A percentile compares a stretch with the other conserved stretches of the same genome.
Evolutionary conservation across 2,113 vertebrate species (phyloP).

Genomic region (Agapornis roseicollis): DNA sequence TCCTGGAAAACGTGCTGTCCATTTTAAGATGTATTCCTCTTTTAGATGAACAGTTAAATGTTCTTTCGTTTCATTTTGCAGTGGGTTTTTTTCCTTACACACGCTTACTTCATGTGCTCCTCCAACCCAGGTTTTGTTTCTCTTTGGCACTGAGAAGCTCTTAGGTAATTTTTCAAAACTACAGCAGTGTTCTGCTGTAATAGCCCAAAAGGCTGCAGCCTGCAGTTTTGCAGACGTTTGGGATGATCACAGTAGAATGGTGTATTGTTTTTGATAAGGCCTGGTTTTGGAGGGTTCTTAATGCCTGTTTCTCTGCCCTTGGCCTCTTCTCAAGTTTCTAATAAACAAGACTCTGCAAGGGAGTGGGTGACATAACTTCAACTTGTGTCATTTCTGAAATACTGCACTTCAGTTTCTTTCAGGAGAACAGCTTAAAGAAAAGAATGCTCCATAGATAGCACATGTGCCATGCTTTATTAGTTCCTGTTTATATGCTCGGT

Average conservation of each 20-base stretch:
- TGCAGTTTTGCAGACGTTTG: conserved; percentile 41
- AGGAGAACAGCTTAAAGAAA: background rate
- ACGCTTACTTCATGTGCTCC: background rate
- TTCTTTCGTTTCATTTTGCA: conserved; percentile 4
- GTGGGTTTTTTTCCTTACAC: background rate
- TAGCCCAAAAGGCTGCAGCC: conserved; percentile 6
- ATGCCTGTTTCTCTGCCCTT: conserved; percentile 14
- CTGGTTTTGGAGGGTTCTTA: background rate
- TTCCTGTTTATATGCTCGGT: background rate
- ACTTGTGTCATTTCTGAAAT: background rate
- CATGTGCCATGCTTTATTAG: background rate
- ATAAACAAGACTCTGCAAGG: background rate
- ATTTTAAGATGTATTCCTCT: background rate
- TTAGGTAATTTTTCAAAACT: conserved; percentile 49
- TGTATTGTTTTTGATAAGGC: conserved; percentile 36
- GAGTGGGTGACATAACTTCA: background rate
- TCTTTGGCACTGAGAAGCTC: background rate
- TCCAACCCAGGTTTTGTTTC: conserved; percentile 31
- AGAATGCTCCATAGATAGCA: background rate
- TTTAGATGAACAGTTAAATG: background rate
- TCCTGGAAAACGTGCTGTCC: background rate
- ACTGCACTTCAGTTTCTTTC: background rate
- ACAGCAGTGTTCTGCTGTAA: background rate
- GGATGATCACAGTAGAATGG: background rate
- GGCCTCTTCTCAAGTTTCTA: conserved; percentile 23